Base-by-base conservation (phyloP, 1,140 invertebrate species). In the Mizuhopecten yessoensis region DNA sequence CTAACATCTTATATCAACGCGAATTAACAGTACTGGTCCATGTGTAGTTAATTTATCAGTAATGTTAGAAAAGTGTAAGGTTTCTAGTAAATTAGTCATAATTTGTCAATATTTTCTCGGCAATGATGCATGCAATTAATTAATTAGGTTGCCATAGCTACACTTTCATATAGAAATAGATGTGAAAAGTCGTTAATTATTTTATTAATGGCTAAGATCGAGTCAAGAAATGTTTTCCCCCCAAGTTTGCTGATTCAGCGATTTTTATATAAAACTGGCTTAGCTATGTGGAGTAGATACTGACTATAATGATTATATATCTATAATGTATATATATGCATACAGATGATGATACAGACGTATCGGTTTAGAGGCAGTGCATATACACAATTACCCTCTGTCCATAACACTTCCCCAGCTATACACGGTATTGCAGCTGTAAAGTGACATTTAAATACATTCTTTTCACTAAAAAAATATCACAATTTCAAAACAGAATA, bases 321-420 rank as follows among this genome's bases (percentile, higher is more conserved):
- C n/a, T 75, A 75, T n/a, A n/a, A n/a, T n/a, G n/a, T 2, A 57
- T 57, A 57, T 23, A 57, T 57, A 57, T n/a, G n/a, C 3, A 9
- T 75, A 49, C 45, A 75, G 20, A 75, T n/a, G n/a, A n/a, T 75
- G 23, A 45, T 75, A 75, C 11, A 75, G n/a, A n/a, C n/a, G n/a
- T n/a, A n/a, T n/a, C n/a, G 29, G 57, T 75, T n/a, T 57, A 1
- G n/a, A 75, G n/a, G 57, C 57, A 75, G 57, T 75, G 57, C 57
- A 75, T 75, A 75, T 75, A 75, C n/a, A 75, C n/a, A 17, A 29
- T 75, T 75, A 75, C 57, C 57, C 57, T n/a, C 57, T 75, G 57
- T 75, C 57, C 57, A 75, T 75, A 75, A 75, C 9, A 75, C 57
- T 29, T 75, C 57, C 57, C 57, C 57, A n/a, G 57, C n/a, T 29